A percentile compares a stretch with the other conserved stretches of the same genome.
Conservation (phyloP, 2,888 invertebrate species). For the Maniola hyperantus region DNA sequence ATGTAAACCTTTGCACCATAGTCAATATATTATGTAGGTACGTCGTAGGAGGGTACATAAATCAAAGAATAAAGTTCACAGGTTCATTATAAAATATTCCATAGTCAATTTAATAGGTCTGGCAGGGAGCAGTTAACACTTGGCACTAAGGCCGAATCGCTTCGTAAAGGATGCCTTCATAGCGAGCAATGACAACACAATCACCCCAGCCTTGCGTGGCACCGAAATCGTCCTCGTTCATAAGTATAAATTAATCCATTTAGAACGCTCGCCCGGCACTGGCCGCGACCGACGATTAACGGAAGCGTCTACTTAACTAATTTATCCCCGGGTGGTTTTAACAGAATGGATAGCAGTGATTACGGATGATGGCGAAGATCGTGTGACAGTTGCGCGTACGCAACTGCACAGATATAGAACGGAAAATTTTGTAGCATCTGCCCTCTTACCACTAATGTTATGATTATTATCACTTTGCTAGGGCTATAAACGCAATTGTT, state of each 20-base stretch:
- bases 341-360: slow-evolving; percentile 84
- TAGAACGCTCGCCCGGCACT: slow-evolving; percentile 76
- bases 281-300: slow-evolving; percentile 80
- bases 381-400: slow-evolving; percentile 39
- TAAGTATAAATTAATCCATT: slow-evolving; percentile 84
- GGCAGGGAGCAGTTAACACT: background rate
- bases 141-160: slow-evolving; percentile 50
- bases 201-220: slow-evolving; percentile 82
- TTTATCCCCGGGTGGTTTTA: slow-evolving; percentile 83
- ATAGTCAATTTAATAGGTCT: slow-evolving; percentile 31
- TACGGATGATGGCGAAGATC: slow-evolving; percentile 55
- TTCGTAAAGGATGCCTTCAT: slow-evolving; percentile 75
- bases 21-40: no score
- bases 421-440: slow-evolving; percentile 6
- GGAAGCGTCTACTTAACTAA: slow-evolving; percentile 84
- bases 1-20: no score
- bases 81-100: background rate
- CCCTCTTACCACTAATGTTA: no score
- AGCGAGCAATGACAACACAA: slow-evolving; percentile 80
- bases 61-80: background rate
- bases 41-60: background rate
- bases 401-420: slow-evolving; percentile 7
- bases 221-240: slow-evolving; percentile 82
- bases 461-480: background rate
- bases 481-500: no score